Percentiles rank a stretch among this genome's conserved stretches.
phyloP scores from a whole-genome alignment of 1,140 invertebrate genomes.

The Eubasilissa regina region DNA sequence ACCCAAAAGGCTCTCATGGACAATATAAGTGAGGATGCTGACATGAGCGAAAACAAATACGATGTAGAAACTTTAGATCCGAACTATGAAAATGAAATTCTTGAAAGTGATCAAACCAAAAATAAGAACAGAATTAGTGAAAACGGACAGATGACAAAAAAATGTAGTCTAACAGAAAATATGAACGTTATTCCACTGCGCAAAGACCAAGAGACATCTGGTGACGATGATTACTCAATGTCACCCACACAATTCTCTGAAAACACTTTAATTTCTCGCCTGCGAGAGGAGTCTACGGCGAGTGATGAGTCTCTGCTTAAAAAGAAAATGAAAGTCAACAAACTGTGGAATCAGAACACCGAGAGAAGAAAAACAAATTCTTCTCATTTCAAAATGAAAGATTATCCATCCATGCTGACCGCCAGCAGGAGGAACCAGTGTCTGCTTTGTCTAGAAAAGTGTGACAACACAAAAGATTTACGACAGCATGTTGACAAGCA shows the following conservation, averaged over 20 bases:
- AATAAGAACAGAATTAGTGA: background rate
- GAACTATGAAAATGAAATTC: background rate
- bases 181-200: background rate
- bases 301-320: background rate
- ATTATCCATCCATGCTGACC: slow-evolving; percentile 44
- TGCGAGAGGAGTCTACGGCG: background rate
- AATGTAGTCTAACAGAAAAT: slow-evolving; percentile 8
- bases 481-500: slow-evolving; percentile 51
- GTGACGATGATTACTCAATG: background rate
- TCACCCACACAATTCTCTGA: background rate
- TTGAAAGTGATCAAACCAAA: background rate
- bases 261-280: background rate
- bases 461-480: slow-evolving; percentile 41
- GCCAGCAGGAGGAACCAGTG: slow-evolving; percentile 48
- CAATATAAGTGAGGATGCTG: slow-evolving; percentile 21
- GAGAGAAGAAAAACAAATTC: slow-evolving; percentile 31
- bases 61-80: background rate
- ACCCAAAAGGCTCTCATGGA: slow-evolving; percentile 49
- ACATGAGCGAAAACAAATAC: slow-evolving; percentile 13
- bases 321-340: background rate
- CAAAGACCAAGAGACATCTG: background rate
- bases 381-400: slow-evolving; percentile 23
- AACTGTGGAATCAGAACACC: background rate
- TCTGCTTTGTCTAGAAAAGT: slow-evolving; percentile 54
- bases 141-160: slow-evolving; percentile 3